Evolutionary conservation across 2,113 vertebrate genomes (phyloP), one percentile per base, ranked within the genome.

Genomic region (Toxostoma redivivum): DNA sequence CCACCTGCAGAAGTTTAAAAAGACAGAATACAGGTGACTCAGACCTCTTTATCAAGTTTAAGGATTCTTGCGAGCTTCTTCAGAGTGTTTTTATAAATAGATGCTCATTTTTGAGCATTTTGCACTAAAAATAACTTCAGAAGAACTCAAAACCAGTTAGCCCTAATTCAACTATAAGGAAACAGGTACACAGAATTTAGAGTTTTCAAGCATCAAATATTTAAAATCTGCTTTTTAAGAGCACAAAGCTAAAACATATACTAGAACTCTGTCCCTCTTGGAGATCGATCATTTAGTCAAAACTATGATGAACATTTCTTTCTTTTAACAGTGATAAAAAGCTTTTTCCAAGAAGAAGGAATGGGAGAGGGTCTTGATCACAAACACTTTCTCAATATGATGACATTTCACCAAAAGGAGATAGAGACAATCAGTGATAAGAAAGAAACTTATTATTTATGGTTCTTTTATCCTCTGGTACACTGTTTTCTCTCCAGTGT

Each of bases 111-210:
- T 65, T 83, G 5, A 96, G 27, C n/a, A 70, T 77, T 90, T 94
- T 58, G 35, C n/a, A 73, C 45, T 69, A 91, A 96, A 94, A 93
- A 84, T 89, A 92, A 82, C 76, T 76, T 80, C 82, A 88, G 67
- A 96, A 71, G 81, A 53, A 80, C 47, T 91, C 65, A 84, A 84
- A 94, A 61, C 7, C 45, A 82, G 70, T 11, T 51, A 76, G 25
- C 12, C 18, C 93, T 87, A 82, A 58, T 64, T 35, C 13, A 3
- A 85, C 35, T 82, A 5, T 9, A 12, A 90, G 21, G 30, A 92
- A 92, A 85, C 13, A 87, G n/a, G n/a, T 64, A 81, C 13, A 53
- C 7, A 85, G 45, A 80, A 73, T 76, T 83, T 18, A 69, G 42
- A 78, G 27, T 38, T 56, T 91, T 82, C 45, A 80, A 47, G 7